These are phyloP conservation scores for Dryomyza anilis DNA, from an alignment of 2,888 invertebrate genomes.

Conservation along the genomic window DNA sequence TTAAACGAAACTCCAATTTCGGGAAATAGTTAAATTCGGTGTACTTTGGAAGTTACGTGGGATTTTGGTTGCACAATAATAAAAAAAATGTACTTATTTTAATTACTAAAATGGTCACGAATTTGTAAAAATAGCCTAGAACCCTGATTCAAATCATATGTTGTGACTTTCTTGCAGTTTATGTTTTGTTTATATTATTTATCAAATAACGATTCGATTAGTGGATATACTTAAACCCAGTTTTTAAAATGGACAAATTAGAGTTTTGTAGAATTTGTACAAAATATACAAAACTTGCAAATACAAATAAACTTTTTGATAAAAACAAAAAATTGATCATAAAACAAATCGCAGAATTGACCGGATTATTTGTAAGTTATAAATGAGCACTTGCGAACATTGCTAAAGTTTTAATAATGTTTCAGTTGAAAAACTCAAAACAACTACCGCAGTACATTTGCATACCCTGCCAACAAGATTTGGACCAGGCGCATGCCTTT, in stretches of 20 bases:
- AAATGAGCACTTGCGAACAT: not conserved
- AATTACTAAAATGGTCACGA: too few species aligned
- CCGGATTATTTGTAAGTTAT: conserved; percentile 32
- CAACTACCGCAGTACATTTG: conserved; percentile 37
- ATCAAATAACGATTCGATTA: too few species aligned
- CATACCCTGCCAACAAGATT: conserved; percentile 30
- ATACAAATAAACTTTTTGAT: conserved; percentile 32
- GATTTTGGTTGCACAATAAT: too few species aligned
- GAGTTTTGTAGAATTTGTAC: conserved; percentile 21
- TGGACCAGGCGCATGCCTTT: conserved; percentile 35
- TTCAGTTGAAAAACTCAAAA: conserved; percentile 30
- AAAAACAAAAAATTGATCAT: conserved; percentile 23
- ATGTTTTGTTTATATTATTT: too few species aligned
- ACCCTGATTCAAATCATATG: too few species aligned
- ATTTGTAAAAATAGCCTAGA: too few species aligned
- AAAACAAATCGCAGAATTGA: conserved; percentile 31
- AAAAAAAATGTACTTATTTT: too few species aligned
- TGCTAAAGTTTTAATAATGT: not conserved
- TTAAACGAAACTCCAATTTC: too few species aligned
- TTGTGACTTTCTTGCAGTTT: too few species aligned
- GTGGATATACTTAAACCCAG: too few species aligned
- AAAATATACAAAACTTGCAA: conserved; percentile 10
- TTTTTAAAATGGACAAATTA: not conserved
- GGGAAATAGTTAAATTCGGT: too few species aligned
- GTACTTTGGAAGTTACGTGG: too few species aligned